A percentile compares a stretch with the other conserved stretches of the same genome.
These are phyloP conservation scores for Drosophila albomicans DNA, from an alignment of 1,140 invertebrate species.

Conservation along the genomic window DNA sequence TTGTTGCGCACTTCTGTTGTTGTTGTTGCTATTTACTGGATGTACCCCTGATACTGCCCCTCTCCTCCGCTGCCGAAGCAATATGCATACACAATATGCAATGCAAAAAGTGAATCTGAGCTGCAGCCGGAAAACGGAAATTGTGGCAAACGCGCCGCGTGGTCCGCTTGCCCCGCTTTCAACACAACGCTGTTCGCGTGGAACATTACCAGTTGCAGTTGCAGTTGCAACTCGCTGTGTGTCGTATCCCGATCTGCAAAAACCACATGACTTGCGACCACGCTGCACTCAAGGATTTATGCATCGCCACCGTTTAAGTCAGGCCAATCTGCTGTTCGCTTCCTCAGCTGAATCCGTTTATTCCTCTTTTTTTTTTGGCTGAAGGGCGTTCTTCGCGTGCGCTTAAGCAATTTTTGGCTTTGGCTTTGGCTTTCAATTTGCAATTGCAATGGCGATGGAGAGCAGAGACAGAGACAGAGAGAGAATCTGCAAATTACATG, in stretches of 20 bases:
- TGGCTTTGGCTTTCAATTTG: constrained; percentile 59
- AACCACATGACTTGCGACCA: constrained; percentile 47
- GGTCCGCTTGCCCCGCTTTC: too few species aligned
- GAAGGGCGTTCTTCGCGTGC: constrained; percentile 47
- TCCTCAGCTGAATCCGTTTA: constrained; percentile 16
- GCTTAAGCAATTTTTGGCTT: constrained; percentile 35
- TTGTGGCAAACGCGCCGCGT: constrained; percentile 59
- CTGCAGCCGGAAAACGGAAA: constrained; percentile 82
- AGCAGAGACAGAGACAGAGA: neutral
- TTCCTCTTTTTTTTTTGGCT: neutral
- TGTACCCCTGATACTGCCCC: neutral
- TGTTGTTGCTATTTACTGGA: constrained; percentile 51
- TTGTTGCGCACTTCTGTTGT: constrained; percentile 17
- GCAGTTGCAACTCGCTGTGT: neutral
- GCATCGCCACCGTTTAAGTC: constrained; percentile 66
- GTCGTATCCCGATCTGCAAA: constrained; percentile 33
- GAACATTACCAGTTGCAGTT: neutral
- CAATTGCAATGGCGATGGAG: constrained; percentile 47
- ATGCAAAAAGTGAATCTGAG: constrained; percentile 78
- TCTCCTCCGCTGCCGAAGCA: constrained; percentile 14
- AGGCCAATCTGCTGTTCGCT: constrained; percentile 57
- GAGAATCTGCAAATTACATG: constrained; percentile 37
- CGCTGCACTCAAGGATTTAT: constrained; percentile 69
- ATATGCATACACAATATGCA: constrained; percentile 48
- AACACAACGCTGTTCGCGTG: too few species aligned